These are phyloP conservation scores for Steinernema feltiae DNA, from an alignment of 1,140 invertebrate genomes.

Conservation along the genomic window DNA sequence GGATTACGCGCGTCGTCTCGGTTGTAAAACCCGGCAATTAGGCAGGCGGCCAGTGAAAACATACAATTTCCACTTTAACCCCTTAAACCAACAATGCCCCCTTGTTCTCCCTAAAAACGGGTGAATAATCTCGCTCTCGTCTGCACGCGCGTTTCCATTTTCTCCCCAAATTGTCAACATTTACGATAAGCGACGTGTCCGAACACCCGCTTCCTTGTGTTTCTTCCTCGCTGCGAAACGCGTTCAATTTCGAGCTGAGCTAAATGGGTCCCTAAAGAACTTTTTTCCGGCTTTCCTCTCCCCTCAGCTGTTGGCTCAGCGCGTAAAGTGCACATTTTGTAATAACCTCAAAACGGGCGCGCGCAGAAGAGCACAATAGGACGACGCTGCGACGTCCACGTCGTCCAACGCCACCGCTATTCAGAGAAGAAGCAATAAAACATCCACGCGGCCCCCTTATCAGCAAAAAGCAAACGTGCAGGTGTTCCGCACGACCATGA, in stretches of 20 bases:
- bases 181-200: neutral
- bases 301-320: neutral
- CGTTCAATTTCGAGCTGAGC: neutral
- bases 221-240: neutral
- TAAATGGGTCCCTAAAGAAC: neutral
- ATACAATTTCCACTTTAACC: neutral
- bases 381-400: neutral
- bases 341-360: no score
- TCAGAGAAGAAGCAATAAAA: constrained; percentile 11
- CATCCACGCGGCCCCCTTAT: neutral
- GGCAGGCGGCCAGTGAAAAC: neutral
- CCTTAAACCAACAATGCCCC: no score
- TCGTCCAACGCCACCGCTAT: neutral
- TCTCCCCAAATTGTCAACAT: neutral
- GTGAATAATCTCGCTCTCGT: no score
- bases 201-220: neutral
- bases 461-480: neutral
- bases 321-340: neutral
- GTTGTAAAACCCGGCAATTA: constrained; percentile 10
- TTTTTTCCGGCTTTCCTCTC: no score
- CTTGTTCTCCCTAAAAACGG: neutral
- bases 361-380: neutral
- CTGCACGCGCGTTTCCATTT: neutral
- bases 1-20: neutral
- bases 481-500: neutral